Base-by-base conservation (phyloP, 2,113 vertebrate species). In the Pomatorhinus ruficollis region DNA sequence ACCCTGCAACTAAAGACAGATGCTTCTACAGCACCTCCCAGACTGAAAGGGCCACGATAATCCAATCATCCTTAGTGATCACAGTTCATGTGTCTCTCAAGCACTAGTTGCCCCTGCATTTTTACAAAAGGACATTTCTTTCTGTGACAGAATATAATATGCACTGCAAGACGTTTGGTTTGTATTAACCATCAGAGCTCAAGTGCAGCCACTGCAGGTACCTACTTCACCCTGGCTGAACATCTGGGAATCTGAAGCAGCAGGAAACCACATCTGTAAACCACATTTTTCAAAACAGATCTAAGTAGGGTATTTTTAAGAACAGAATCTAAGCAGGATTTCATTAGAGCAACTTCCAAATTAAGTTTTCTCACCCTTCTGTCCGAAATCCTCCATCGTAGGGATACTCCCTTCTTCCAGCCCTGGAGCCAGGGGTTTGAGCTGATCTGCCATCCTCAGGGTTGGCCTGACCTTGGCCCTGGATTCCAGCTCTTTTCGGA, bases 331-430 rank as follows among this genome's bases (percentile, higher is more conserved):
- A 60, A 47, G 23, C 8, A 78, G 66, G 20, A 72, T 47, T 72
- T 75, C 53, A 69, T 3, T 11, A 60, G 14, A 60, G 6, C 72
- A 87, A 47, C 31, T 40, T 28, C 50, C 64, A 88, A 76, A 81
- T 23, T 11, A 63, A 19, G 12, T 50, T 72, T 71, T 50, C 70
- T 93, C 42, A 98, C 98, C 98, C 56, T 97, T 98, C 87, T 98
- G 98, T 39, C 98, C 96, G 2, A 99, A 97, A 71, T 98, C 97
- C 39, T 98, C 96, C 33, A 94, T 88, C 9, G 96, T 96, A 39
- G 98, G 98, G 78, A 99, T 95, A 22, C 33, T 84, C 53, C 98
- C 98, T 53, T 98, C 98, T 31, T 98, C 98, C 77, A 99, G 70
- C 39, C 97, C 98, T 12, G 87, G n/a, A 15, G 98, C 92, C 49